Evolutionary conservation across 2,797 vertebrate species (phyloP).

Genomic region (Adrianichthys oophorus): DNA sequence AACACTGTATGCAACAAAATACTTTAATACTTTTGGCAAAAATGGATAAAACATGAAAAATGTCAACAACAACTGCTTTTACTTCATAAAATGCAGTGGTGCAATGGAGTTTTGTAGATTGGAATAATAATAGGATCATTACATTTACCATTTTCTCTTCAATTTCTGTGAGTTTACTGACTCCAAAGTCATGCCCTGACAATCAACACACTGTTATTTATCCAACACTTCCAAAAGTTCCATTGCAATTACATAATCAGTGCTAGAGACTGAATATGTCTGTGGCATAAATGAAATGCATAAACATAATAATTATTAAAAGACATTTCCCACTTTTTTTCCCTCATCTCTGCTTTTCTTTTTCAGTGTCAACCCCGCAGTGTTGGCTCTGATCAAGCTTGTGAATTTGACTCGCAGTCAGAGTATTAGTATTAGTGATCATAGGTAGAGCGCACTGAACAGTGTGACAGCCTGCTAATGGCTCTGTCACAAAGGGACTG

Average conservation of each 20-base stretch:
- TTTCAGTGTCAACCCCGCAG: slow-evolving; percentile 46
- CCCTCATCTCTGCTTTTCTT: slow-evolving; percentile 33
- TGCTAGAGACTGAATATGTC: too few relatives aligned
- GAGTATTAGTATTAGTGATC: slow-evolving; percentile 68
- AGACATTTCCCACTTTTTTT: slow-evolving; percentile 15
- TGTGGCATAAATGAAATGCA: too few relatives aligned
- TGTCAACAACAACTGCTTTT: too few relatives aligned
- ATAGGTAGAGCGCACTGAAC: slow-evolving; percentile 57
- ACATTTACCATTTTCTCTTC: too few relatives aligned
- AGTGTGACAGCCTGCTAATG: slow-evolving; percentile 74
- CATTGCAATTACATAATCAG: background rate
- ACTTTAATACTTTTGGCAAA: too few relatives aligned
- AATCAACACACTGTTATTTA: background rate
- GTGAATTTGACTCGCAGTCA: slow-evolving; percentile 58
- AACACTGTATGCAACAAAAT: too few relatives aligned
- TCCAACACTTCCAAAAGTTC: background rate
- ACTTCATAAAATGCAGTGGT: too few relatives aligned
- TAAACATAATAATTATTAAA: background rate
- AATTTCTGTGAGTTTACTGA: too few relatives aligned
- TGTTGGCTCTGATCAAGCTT: slow-evolving; percentile 48
- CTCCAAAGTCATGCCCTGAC: too few relatives aligned
- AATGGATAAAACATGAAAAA: too few relatives aligned
- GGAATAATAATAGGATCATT: too few relatives aligned
- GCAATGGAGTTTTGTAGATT: too few relatives aligned
- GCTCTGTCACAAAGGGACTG: slow-evolving; percentile 73